Evolutionary conservation across 2,888 invertebrate genomes (phyloP), one percentile per base, ranked within the genome.

Genomic region (Noctua janthina): DNA sequence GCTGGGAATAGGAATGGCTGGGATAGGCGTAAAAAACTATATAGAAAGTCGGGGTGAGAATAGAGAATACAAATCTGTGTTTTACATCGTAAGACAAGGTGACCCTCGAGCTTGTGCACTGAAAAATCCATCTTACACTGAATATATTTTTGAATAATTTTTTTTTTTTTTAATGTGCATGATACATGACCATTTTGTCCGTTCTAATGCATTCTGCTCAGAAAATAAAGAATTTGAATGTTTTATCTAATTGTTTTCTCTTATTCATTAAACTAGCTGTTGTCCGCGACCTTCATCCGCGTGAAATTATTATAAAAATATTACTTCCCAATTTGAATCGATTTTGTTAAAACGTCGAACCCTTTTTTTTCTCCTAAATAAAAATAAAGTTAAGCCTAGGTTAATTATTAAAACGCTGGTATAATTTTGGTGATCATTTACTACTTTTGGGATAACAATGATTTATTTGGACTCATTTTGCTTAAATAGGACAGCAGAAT

Each of bases 41-140:
- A 91, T 94, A 35, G 89, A 93, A 81, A 96, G 96, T 49, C 97
- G 98, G 90, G 97, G 98, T n/a, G 98, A 98, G 88, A 98, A 98
- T 88, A 96, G 97, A 79, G 97, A 97, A 90, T 98, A 97, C 90
- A 98, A 98, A 93, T 88, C 92, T 29, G 90, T 94, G 5, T 98
- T 97, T 90, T 97, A 97, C 54, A 97, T 98, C 7, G 96, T 97
- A 88, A 96, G 98, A 80, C 95, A 97, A 23, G 97, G 97, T 87
- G 98, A 98, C 92, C 98, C 98, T 13, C 95, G 97, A 86, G 97
- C 96, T n/a, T 87, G 91, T 68, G 78, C 75, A 4, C 87, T 96
- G 7, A 95, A 92, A 89, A 95, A 96, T 83, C 95, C 96, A 64
- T 90, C 93, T 8, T 90, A 80, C 84, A 94, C 94, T 15, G 80